These are phyloP conservation scores for Bos indicus DNA, from an alignment of 2,113 vertebrate genomes.

Conservation along the genomic window DNA sequence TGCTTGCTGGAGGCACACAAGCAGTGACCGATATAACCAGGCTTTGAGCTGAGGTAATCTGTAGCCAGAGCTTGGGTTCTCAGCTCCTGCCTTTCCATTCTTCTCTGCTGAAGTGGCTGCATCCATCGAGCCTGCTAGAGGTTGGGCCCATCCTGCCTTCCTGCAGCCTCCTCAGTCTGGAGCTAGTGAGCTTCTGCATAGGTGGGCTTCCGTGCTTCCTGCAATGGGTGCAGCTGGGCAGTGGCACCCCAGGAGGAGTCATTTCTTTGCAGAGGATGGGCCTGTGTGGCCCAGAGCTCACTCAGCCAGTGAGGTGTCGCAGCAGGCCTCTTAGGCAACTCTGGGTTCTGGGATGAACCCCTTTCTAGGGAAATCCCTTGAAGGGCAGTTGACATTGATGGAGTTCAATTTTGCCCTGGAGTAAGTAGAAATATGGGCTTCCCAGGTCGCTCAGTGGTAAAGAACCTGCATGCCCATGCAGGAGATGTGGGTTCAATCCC, in stretches of 20 bases:
- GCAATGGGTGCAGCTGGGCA: not conserved
- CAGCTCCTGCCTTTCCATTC: not conserved
- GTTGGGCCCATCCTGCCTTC: not conserved
- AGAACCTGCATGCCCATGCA: not conserved
- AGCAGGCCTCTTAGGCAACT: not conserved
- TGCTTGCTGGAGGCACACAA: not conserved
- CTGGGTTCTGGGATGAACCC: not conserved
- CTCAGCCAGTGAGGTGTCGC: no score
- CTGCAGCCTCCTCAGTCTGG: rapidly evolving
- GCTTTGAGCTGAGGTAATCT: not conserved
- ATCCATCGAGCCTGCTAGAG: not conserved
- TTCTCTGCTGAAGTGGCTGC: not conserved
- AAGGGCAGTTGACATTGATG: not conserved
- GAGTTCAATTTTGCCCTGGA: not conserved
- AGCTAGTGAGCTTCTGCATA: not conserved
- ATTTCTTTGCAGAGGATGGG: not conserved
- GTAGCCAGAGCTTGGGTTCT: not conserved
- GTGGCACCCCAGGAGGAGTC: not conserved
- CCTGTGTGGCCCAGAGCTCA: not conserved
- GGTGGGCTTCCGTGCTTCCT: not conserved
- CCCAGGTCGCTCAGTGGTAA: not conserved
- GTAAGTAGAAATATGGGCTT: not conserved
- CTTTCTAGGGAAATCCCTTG: not conserved
- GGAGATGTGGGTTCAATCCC: not conserved
- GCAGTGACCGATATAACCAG: not conserved